phyloP scores from a whole-genome alignment of 2,113 vertebrate genomes.

The Lasiurus cinereus region DNA sequence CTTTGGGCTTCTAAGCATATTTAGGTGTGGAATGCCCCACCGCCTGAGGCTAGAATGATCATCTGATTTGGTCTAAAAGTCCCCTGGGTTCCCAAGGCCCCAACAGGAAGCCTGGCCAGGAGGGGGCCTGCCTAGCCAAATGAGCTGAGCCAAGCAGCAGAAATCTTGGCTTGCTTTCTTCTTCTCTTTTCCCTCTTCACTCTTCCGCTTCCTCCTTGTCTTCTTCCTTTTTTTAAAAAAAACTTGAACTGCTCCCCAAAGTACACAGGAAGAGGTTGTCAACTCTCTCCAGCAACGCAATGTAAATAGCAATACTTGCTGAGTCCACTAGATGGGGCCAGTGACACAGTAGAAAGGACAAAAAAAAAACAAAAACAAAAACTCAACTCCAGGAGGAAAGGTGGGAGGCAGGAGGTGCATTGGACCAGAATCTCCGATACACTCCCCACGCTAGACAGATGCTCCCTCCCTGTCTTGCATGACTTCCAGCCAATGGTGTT shows the following conservation, averaged over 20 bases:
- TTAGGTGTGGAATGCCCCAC: not conserved
- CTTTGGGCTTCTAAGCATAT: not conserved
- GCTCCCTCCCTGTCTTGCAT: not conserved
- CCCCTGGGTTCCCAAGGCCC: conserved; percentile 56
- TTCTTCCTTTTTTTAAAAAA: not conserved
- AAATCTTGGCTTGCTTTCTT: not conserved
- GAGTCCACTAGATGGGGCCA: conserved; percentile 77
- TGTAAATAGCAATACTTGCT: conserved; percentile 4
- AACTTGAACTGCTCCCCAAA: conserved; percentile 28
- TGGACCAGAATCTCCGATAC: not conserved
- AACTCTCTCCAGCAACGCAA: not conserved
- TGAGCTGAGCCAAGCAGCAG: conserved; percentile 44
- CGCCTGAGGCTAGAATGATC: conserved; percentile 64
- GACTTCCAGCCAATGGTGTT: not conserved
- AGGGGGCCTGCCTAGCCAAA: conserved; percentile 43
- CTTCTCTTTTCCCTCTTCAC: not conserved
- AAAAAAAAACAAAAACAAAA: not conserved
- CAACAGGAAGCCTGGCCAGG: conserved; percentile 73
- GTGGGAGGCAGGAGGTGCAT: not conserved
- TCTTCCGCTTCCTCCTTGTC: not conserved
- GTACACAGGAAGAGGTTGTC: not conserved
- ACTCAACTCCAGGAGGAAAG: not conserved
- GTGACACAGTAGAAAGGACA: conserved; percentile 1
- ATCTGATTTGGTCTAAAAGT: conserved; percentile 66
- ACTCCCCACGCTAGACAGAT: not conserved